Conservation (phyloP, 2,113 vertebrate species). For the Phrynosoma blainvillii region DNA sequence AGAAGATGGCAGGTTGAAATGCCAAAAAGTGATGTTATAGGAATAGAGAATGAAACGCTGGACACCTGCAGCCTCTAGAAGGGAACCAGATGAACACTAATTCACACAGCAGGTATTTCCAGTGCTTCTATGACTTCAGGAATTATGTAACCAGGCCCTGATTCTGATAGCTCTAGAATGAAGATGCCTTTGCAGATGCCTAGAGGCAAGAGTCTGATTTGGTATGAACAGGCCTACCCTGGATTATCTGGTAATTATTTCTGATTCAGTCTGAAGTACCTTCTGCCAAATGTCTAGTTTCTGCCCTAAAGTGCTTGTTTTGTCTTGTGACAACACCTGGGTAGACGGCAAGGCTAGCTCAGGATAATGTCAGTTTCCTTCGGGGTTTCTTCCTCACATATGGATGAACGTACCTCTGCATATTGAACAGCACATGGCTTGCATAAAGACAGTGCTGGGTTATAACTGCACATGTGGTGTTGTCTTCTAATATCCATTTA, state of each 20-base stretch:
- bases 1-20: not conserved
- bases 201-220: not conserved
- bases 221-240: not conserved
- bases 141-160: not conserved
- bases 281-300: constrained; percentile 3
- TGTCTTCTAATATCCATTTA: not conserved
- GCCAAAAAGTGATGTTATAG: not conserved
- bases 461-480: not conserved
- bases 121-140: not conserved
- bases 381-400: not conserved
- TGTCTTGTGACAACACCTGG: constrained; percentile 17
- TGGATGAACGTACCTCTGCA: not conserved
- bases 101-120: not conserved
- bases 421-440: not conserved
- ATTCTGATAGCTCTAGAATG: not conserved
- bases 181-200: not conserved
- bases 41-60: not conserved
- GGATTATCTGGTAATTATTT: not conserved
- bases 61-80: not conserved
- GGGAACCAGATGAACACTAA: not conserved
- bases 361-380: not conserved
- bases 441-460: not conserved
- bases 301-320: not conserved
- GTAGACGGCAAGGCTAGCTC: not conserved
- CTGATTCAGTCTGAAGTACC: not conserved